Conservation (phyloP, 1,140 invertebrate species). For the Bombyx mori region DNA sequence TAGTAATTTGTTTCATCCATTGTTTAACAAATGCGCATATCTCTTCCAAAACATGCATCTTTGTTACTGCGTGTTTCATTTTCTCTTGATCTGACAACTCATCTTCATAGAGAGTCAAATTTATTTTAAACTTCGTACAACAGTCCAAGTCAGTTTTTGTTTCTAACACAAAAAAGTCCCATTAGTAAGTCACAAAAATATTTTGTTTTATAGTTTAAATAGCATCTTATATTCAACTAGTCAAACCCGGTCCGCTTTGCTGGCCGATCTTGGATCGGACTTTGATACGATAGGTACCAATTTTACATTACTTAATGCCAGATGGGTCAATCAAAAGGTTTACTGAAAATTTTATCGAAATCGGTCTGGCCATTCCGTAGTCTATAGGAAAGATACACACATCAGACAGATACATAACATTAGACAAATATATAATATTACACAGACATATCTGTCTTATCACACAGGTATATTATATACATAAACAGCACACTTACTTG, state of each 20-base stretch:
- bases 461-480: not conserved
- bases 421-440: too few relatives aligned
- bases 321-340: too few relatives aligned
- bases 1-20: slow-evolving; percentile 78
- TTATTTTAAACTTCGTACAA: slow-evolving; percentile 71
- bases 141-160: slow-evolving; percentile 74
- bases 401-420: too few relatives aligned
- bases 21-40: slow-evolving; percentile 73
- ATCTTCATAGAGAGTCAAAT: slow-evolving; percentile 69
- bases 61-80: slow-evolving; percentile 63
- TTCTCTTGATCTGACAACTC: slow-evolving; percentile 67
- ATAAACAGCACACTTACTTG: slow-evolving; percentile 33
- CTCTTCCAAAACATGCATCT: slow-evolving; percentile 65
- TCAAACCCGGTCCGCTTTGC: too few relatives aligned
- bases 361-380: too few relatives aligned
- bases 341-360: too few relatives aligned
- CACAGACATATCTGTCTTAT: too few relatives aligned
- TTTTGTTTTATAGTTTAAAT: not conserved
- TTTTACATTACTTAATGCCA: too few relatives aligned
- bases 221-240: too few relatives aligned
- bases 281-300: too few relatives aligned
- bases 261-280: too few relatives aligned
- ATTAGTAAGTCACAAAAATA: not conserved
- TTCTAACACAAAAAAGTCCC: slow-evolving; percentile 49
- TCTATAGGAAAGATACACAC: too few relatives aligned